These are phyloP conservation scores for Melanotaenia pygmaea DNA, from an alignment of 2,797 vertebrate species.

Conservation along the genomic window DNA sequence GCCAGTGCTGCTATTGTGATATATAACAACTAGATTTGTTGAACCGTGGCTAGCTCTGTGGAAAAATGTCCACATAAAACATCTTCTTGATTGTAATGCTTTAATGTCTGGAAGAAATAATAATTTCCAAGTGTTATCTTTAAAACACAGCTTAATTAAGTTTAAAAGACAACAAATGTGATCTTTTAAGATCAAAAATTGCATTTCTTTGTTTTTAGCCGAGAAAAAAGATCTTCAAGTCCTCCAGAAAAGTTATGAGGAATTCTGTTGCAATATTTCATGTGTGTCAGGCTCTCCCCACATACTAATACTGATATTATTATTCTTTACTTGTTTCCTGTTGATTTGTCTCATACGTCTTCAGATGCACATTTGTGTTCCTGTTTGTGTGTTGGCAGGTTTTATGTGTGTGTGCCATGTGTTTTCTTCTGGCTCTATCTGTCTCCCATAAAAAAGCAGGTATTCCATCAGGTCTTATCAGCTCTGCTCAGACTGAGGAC, in stretches of 20 bases:
- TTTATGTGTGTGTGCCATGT: slow-evolving; percentile 28
- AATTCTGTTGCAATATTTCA: too few relatives aligned
- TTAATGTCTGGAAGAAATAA: not conserved
- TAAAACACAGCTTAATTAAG: not conserved
- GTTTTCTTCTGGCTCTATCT: slow-evolving; percentile 54
- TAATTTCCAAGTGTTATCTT: slow-evolving; percentile 2
- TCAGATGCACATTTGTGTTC: slow-evolving; percentile 3
- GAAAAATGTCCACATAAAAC: slow-evolving; percentile 13
- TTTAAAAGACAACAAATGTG: not conserved
- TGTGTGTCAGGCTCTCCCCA: not conserved
- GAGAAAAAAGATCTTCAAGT: not conserved
- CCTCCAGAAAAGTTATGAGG: not conserved
- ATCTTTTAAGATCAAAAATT: not conserved
- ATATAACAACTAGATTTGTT: slow-evolving; percentile 52
- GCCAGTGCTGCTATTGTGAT: slow-evolving; percentile 47
- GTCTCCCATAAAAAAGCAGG: slow-evolving; percentile 54
- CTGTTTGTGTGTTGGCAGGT: slow-evolving; percentile 20
- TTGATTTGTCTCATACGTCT: not conserved
- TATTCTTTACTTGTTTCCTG: not conserved
- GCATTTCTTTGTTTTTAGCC: not conserved
- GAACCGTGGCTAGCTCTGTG: slow-evolving; percentile 11
- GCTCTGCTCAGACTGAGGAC: slow-evolving; percentile 65
- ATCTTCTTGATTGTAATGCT: not conserved
- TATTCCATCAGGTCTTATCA: slow-evolving; percentile 72
- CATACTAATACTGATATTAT: not conserved